Evolutionary conservation across 2,888 invertebrate species (phyloP), one percentile per base, ranked within the genome.

Genomic region (Drosophila maculinotata): DNA sequence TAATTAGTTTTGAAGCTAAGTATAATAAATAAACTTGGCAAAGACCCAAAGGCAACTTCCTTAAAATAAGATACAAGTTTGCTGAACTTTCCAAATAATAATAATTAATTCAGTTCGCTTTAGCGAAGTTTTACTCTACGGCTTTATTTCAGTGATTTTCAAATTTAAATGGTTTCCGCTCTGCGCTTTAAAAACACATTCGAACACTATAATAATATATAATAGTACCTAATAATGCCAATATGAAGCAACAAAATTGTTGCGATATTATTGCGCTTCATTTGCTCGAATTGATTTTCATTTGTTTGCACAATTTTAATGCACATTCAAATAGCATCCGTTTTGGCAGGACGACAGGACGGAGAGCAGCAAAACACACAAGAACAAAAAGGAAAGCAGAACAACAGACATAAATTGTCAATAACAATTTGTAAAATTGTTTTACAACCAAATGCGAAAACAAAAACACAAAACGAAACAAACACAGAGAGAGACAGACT

Each of bases 381-480:
- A 48, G 14, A 31, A 33, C 9, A 58, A 49, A 35, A 54, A 52
- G 35, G 28, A 39, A 45, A 28, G 31, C 44, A 44, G 20, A 57
- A 66, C 75, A 77, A 66, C 76, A 74, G 58, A 58, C 67, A 85
- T 72, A 82, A 86, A 79, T 84, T 86, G 87, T 81, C 87, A 81
- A 79, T 81, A 86, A 79, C 84, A 83, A 83, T 86, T 86, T 81
- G 81, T 60, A 68, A 83, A 77, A 79, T 84, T 83, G 79, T 81
- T 86, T 64, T 66, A 62, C 72, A 69, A 54, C 49, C 60, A 60
- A 84, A 69, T 44, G 57, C 42, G 67, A 58, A 45, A 68, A 71
- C 67, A 68, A 71, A 76, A 70, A 59, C 62, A 48, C 20, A 48
- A 15, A 36, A 15, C 14, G 12, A 17, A 12, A 45, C 17, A 25